Conservation (phyloP, 2,888 invertebrate species). For the Troides helena region DNA sequence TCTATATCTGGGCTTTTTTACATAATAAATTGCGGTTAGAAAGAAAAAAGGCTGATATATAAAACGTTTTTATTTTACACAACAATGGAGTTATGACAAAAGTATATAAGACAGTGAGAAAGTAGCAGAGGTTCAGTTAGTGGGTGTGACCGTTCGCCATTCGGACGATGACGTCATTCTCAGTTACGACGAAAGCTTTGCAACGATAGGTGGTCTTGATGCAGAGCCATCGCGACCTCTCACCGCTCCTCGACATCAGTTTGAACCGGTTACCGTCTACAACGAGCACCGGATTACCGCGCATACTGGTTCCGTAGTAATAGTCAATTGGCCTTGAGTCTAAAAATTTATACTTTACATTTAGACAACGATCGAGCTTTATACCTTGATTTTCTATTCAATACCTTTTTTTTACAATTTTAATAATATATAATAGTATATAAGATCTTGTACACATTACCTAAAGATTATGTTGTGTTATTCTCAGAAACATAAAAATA, state of each 20-base stretch:
- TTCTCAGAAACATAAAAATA: too few species aligned
- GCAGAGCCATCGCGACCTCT: constrained; percentile 47
- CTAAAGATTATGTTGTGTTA: too few species aligned
- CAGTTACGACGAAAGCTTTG: constrained; percentile 47
- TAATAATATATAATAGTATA: too few species aligned
- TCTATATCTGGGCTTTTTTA: too few species aligned
- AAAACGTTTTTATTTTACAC: background rate
- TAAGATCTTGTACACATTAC: too few species aligned
- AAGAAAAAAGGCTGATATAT: background rate
- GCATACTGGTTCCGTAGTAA: constrained; percentile 45
- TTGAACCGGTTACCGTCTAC: constrained; percentile 45
- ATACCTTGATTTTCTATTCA: too few species aligned
- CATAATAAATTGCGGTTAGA: background rate
- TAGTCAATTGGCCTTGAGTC: constrained; percentile 36
- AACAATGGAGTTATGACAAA: background rate
- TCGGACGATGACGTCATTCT: constrained; percentile 40
- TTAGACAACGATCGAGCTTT: background rate
- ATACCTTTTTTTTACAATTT: too few species aligned
- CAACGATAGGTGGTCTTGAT: constrained; percentile 47
- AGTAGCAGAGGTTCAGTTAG: background rate
- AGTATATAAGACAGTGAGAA: background rate
- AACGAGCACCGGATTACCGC: constrained; percentile 47
- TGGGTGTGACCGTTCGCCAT: constrained; percentile 45
- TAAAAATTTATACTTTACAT: constrained; percentile 1
- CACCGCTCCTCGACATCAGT: constrained; percentile 40